Base-by-base conservation (phyloP, 1,140 invertebrate genomes). In the Anagrus nilaparvatae region DNA sequence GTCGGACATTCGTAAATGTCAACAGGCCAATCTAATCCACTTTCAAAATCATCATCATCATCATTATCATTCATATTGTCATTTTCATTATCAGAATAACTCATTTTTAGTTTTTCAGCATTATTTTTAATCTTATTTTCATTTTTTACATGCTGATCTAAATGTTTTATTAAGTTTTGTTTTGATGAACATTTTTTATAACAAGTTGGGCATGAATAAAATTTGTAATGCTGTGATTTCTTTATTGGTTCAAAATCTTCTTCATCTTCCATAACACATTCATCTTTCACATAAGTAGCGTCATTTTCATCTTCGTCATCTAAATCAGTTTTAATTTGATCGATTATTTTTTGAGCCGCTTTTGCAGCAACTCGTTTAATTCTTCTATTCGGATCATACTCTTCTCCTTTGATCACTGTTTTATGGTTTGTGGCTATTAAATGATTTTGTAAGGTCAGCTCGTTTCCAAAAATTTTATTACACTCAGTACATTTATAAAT, bases 311-410 rank as follows among this genome's bases (percentile, higher is more conserved):
- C 54, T 12, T 65, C 63, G 0, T 58, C 36, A 35, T 54, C 58
- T 16, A 59, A 48, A 20, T 67, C 66, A 0, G 56, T 67, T 40
- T 64, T 67, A 9, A 67, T 69, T 40, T 62, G 58, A 33, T 69
- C 65, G 5, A 69, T 67, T 13, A 69, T 67, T 17, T 59, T 67
- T 16, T 67, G 64, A 0, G 66, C 66, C 3, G 64, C 65, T 33
- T 52, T 66, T 1, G 66, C 66, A 3, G 66, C 65, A 0, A 64
- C 58, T 13, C 66, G 48, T 25, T 67, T 69, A 20, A 67, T 60
- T 31, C 65, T 47, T 23, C 67, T 67, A 16, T 67, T 66, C 1
- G 64, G 60, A 51, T 67, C 64, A 30, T 67, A 67, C 20, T 67
- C 63, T 34, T 67, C 49, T 0, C 63, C 64, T 1, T 56, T 49